Evolutionary conservation across 2,797 vertebrate genomes (phyloP).

Genomic region (Molossus alvarezi): DNA sequence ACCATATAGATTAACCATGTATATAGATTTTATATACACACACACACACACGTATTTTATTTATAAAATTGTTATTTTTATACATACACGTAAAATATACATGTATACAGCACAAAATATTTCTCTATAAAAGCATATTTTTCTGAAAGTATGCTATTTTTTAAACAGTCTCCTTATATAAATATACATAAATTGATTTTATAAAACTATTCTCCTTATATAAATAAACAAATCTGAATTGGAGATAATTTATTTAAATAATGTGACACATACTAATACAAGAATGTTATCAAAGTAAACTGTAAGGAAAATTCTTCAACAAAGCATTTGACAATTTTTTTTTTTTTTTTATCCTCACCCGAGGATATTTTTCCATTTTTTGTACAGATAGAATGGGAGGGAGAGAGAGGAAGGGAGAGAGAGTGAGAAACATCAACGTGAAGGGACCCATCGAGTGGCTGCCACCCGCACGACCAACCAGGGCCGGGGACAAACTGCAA

Average conservation of each 20-base stretch:
- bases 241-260: neutral
- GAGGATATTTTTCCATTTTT: too few species aligned
- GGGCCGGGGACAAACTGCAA: too few species aligned
- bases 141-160: neutral
- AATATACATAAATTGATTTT: neutral
- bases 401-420: too few species aligned
- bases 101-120: neutral
- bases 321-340: neutral
- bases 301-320: neutral
- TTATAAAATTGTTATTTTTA: neutral
- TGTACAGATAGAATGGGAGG: too few species aligned
- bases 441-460: too few species aligned
- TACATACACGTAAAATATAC: neutral
- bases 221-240: constrained; percentile 3
- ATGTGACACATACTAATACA: neutral
- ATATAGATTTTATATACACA: neutral
- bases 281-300: neutral
- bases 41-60: neutral
- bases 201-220: neutral
- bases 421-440: too few species aligned
- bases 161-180: neutral
- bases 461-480: too few species aligned
- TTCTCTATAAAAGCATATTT: constrained; percentile 29
- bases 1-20: neutral
- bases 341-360: too few species aligned